Evolutionary conservation across 1,140 invertebrate genomes (phyloP), one percentile per base, ranked within the genome.

Genomic region (Drosophila takahashii): DNA sequence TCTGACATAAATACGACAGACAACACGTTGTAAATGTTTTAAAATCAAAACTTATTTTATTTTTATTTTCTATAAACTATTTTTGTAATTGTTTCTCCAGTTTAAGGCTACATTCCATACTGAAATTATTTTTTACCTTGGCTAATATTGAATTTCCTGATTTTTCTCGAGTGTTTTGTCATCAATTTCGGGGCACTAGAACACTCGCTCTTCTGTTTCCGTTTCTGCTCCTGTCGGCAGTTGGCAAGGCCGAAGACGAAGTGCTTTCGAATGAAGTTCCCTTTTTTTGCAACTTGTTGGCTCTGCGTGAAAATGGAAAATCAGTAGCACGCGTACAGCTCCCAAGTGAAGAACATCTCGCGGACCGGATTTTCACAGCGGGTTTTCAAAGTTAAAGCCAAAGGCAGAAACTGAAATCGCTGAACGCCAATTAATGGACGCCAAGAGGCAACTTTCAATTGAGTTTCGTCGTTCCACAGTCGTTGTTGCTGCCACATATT

Each of bases 321-420:
- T 89, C 79, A 87, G 83, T 89, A 77, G 66, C 77, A 83, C 83
- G 84, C 83, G 83, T 69, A 62, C 84, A 77, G 79, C 73, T 65
- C 76, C 41, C 58, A 72, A 54, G 83, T 54, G 66, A 69, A 65
- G 83, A 76, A 77, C 79, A 69, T 58, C 57, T 64, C 60, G 44
- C 42, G 37, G 59, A 60, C 48, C 36, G 52, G 54, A 45, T 18
- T 52, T 52, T 52, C 39, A 34, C 45, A 51, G 29, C 8, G 36
- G 27, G 44, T 18, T n/a, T n/a, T 18, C 8, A 42, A 4, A 44
- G 16, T 3, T 4, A 32, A 22, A 37, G 34, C 18, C 29, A 22
- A 26, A 11, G 45, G 32, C 32, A 36, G 9, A 4, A 13, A 61
- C 36, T 39, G 48, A 70, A 83, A 71, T 71, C 64, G 67, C 47